phyloP scores from a whole-genome alignment of 2,797 vertebrate genomes.

The Hypotaenidia okinawae region DNA sequence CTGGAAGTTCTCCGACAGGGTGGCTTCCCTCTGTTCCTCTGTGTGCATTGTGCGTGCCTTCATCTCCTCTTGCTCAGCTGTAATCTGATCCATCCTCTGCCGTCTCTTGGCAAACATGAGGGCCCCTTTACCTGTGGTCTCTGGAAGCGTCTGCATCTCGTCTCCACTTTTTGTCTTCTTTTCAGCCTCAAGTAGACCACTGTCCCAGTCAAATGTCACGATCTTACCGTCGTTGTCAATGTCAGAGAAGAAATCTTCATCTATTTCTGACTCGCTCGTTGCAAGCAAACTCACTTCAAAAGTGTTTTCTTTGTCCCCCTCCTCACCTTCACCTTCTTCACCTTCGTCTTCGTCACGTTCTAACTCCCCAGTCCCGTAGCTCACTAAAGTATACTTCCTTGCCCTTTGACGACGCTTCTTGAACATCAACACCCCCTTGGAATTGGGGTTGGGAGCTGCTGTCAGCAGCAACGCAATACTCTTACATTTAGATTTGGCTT shows the following conservation, averaged over 20 bases:
- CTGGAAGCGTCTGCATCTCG: conserved; percentile 91
- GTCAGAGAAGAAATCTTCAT: conserved; percentile 86
- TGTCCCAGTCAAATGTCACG: conserved; percentile 90
- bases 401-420: conserved; percentile 95
- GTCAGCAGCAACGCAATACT: conserved; percentile 96
- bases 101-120: conserved; percentile 94
- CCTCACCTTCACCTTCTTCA: conserved; percentile 78
- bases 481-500: conserved; percentile 98
- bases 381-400: conserved; percentile 94
- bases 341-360: conserved; percentile 82
- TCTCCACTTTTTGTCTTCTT: conserved; percentile 81
- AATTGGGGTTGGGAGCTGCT: conserved; percentile 91
- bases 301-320: conserved; percentile 78
- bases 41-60: conserved; percentile 80
- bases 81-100: conserved; percentile 93
- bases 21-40: conserved; percentile 71
- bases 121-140: conserved; percentile 94
- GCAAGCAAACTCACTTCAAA: conserved; percentile 86
- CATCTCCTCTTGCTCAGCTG: conserved; percentile 91
- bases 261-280: conserved; percentile 84
- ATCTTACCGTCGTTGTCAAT: conserved; percentile 78
- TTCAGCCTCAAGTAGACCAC: conserved; percentile 88
- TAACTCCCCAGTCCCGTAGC: conserved; percentile 96
- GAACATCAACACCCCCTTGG: conserved; percentile 99
- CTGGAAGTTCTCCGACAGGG: conserved; percentile 49